Evolutionary conservation across 1,140 invertebrate species (phyloP), one percentile per base, ranked within the genome.

Genomic region (Pomacea maculata): DNA sequence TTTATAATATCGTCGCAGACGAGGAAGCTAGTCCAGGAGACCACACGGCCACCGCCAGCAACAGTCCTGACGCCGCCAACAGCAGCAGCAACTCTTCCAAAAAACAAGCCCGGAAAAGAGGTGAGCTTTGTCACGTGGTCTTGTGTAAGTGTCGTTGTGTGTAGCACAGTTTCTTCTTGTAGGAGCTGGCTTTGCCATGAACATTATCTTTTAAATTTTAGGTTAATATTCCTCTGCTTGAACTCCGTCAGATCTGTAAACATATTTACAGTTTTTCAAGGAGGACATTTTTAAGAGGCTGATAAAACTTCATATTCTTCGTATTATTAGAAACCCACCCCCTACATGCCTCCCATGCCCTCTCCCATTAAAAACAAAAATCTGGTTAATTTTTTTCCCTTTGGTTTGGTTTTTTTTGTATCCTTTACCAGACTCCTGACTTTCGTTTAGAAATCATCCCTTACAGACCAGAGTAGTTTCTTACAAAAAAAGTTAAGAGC

Each of bases 1-100:
- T 79, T 17, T 14, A 71, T 8, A 14, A 71, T 54, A 7, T 71
- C 71, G 3, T 61, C 54, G 25, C 79, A 80, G 79, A 80, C 72
- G 79, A 80, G 73, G 79, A 80, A 65, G 72, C 79, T n/a, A 80
- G 79, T 19, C 79, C 79, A 5, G 79, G 70, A 12, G 73, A 75
- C 12, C 71, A 64, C 14, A 74, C 61, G 7, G 73, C 79, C 21
- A 75, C 71, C 5, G 73, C 61, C n/a, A 75, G 73, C 64, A 74
- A 57, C 25, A 80, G 79, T 67, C 72, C 71, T n/a, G 73, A 80
- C 72, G 64, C 63, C 63, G 25, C 57, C 57, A 61, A 61, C 57
- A 61, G 57, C 57, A 61, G n/a, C 45, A 34, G 63, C 64, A 75
- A 65, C 64, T 29, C 34, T 25, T 61, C 64, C 17, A 80, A 75